Evolutionary conservation across 2,113 vertebrate genomes (phyloP).

Genomic region (Sterna hirundo): DNA sequence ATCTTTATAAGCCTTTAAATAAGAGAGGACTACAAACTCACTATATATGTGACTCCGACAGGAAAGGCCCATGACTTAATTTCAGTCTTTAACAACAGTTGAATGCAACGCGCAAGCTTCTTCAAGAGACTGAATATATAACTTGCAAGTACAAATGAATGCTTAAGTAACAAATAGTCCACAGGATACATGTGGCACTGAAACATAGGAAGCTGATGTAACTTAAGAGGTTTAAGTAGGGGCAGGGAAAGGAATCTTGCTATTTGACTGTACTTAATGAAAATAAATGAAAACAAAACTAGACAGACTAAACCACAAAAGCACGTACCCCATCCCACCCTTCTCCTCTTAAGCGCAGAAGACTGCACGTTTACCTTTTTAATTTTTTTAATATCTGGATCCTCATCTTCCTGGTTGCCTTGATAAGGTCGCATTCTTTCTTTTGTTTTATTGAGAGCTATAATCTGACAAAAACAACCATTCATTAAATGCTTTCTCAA

Average conservation of each 20-base stretch:
- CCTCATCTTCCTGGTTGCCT: conserved; percentile 89
- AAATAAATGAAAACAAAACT: neutral
- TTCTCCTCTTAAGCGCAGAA: neutral
- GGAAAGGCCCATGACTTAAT: neutral
- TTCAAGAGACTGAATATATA: neutral
- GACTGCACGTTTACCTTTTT: conserved; percentile 85
- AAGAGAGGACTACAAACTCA: neutral
- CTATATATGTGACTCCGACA: neutral
- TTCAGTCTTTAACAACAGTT: neutral
- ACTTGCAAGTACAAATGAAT: neutral
- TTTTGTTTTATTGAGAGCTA: conserved; percentile 98
- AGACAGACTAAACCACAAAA: neutral
- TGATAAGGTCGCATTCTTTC: conserved; percentile 97
- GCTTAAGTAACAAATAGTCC: neutral
- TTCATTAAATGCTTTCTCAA: neutral
- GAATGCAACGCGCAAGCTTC: neutral
- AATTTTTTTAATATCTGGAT: conserved; percentile 99
- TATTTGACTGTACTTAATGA: neutral
- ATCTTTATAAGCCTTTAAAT: neutral
- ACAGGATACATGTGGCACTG: neutral
- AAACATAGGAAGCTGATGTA: neutral
- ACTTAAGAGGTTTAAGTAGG: neutral
- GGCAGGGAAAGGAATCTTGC: neutral
- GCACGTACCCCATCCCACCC: neutral
- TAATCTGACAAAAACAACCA: conserved; percentile 80